Conservation (phyloP, 2,888 invertebrate species). For the Aphidius colemani region DNA sequence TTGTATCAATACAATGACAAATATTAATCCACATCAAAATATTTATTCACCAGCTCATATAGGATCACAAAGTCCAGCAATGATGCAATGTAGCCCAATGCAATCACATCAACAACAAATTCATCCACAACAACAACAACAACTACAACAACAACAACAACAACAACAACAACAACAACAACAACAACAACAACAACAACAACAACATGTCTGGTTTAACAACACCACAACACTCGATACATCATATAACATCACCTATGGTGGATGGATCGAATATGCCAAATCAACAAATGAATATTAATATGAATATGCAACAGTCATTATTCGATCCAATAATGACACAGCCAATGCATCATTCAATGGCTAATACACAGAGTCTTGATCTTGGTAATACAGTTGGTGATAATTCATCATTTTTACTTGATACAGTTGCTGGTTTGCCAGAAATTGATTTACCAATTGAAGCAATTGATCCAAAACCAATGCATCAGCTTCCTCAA, state of each 20-base stretch:
- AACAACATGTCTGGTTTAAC: conserved; percentile 43
- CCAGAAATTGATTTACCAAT: conserved; percentile 56
- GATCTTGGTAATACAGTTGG: conserved; percentile 43
- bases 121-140: conserved; percentile 41
- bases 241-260: conserved; percentile 36
- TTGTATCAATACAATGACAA: conserved; percentile 47
- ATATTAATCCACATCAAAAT: conserved; percentile 46
- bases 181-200: conserved; percentile 43
- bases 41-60: conserved; percentile 57
- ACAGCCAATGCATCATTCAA: conserved; percentile 48
- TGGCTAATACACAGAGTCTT: conserved; percentile 43
- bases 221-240: conserved; percentile 41
- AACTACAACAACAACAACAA: conserved; percentile 42
- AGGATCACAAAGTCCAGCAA: conserved; percentile 49
- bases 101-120: conserved; percentile 38
- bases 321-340: conserved; percentile 52
- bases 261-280: conserved; percentile 49
- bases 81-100: conserved; percentile 32
- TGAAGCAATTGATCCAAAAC: conserved; percentile 47
- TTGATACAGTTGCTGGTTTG: conserved; percentile 51
- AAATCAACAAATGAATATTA: conserved; percentile 36
- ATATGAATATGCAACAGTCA: conserved; percentile 46
- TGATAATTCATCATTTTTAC: conserved; percentile 50
- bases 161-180: conserved; percentile 42
- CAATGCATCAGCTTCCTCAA: conserved; percentile 24